Evolutionary conservation across 2,888 invertebrate species (phyloP), one percentile per base, ranked within the genome.

Genomic region (Hypolimnas misippus): DNA sequence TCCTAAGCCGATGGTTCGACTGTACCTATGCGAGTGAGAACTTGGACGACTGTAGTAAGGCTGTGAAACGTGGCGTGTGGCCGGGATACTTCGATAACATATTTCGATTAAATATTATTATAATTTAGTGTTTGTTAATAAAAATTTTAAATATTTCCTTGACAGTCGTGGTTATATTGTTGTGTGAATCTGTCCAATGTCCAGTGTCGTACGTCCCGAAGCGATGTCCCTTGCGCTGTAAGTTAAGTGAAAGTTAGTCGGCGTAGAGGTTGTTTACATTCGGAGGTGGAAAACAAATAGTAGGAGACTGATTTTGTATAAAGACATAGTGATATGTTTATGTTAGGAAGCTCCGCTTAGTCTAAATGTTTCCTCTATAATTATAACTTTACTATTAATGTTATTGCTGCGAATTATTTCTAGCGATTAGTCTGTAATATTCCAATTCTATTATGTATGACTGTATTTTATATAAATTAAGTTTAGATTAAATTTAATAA

Each of bases 251-350:
- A 68, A 55, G 65, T 72, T 77, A 73, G 75, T 78, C 77, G 72
- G 74, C 80, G 81, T 78, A 62, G 68, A 67, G 67, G 77, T 75
- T 67, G 77, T 76, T 70, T 70, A 79, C 74, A 75, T 46, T 2
- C 16, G 14, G 40, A 19, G 80, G 78, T 83, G 81, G 76, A 81
- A 83, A 86, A 88, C 87, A 88, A 89, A 89, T 87, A 86, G 88
- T 89, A 88, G 89, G 90, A 91, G 91, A 91, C 91, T 92, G 91
- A 92, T 89, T 89, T 90, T 91, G 86, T 89, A 87, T 82, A 83
- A 82, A 81, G 77, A 81, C 76, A 81, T 84, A 84, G 86, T 40
- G 40, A 44, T 44, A 46, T 46, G 44, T 46, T 46, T 46, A 46
- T 86, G 29, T 46, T 46, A 51, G 31, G 29, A 12, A 19, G 17